Evolutionary conservation across 2,797 vertebrate species (phyloP), one percentile per base, ranked within the genome.

Genomic region (Echeneis naucrates): DNA sequence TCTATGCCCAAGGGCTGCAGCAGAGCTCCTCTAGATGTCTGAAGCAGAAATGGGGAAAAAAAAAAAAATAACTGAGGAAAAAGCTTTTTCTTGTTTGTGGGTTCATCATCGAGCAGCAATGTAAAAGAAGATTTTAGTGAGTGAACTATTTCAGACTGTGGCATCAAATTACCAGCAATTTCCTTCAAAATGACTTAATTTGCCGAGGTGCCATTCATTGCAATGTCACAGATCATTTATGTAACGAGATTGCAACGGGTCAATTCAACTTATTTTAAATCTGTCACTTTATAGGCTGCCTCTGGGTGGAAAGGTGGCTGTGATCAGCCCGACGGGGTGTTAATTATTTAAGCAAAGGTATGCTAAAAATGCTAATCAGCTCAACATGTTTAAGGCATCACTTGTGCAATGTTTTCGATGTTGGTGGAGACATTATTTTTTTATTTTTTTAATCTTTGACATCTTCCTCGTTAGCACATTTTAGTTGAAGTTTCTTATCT

Each of bases 101-200:
- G 75, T 67, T 86, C 76, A 88, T 84, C 54, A 33, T 45, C 1
- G 21, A 74, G 60, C 70, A 64, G 69, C 84, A 72, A 76, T 8
- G n/a, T 21, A 57, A 69, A 86, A 84, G 78, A 82, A 50, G 38
- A 55, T 69, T 84, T 72, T 37, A 27, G 16, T 55, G 61, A 30
- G 59, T 73, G 58, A 79, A 42, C 52, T 70, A 69, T 78, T 88
- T 81, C 62, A 80, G 75, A 52, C 68, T 23, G 66, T 70, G 72
- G 77, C 73, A 37, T 86, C 76, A 79, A 88, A 90, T 88, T 83
- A 81, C 75, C 45, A 26, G 44, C 82, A 74, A 82, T 88, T 90
- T 85, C 51, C 75, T 58, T 72, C 61, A 35, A 78, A 89, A 87
- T 72, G 78, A 78, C 73, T 75, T 74, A 48, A 88, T 88, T 84